Evolutionary conservation across 2,797 vertebrate genomes (phyloP).

Genomic region (Eleutherodactylus coqui): DNA sequence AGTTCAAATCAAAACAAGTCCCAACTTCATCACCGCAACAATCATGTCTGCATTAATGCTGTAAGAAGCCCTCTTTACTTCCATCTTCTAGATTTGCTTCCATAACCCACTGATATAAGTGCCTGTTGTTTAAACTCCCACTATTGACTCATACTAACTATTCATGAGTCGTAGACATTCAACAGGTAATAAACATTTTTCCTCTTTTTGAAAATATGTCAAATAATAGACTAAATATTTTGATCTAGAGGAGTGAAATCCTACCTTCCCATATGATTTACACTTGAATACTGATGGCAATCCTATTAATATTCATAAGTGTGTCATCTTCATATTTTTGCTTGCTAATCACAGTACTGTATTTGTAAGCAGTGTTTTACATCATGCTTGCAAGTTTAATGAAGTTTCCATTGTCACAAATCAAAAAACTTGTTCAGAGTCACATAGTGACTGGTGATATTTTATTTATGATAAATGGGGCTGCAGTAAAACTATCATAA

Average conservation of each 20-base stretch:
- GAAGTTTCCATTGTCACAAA: slow-evolving; percentile 45
- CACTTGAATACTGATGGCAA: slow-evolving; percentile 14
- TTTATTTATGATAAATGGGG: slow-evolving; percentile 39
- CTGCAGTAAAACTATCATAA: slow-evolving; percentile 42
- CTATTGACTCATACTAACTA: not conserved
- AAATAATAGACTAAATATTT: not conserved
- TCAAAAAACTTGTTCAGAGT: slow-evolving; percentile 42
- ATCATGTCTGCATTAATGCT: too few species aligned
- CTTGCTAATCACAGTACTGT: slow-evolving; percentile 28
- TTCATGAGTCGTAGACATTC: not conserved
- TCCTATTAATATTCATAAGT: slow-evolving; percentile 27
- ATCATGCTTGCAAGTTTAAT: slow-evolving; percentile 41
- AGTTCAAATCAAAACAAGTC: too few species aligned
- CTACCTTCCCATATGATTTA: not conserved
- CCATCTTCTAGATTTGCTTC: not conserved
- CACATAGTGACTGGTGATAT: slow-evolving; percentile 50
- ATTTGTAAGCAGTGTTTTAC: slow-evolving; percentile 41
- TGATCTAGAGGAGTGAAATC: not conserved
- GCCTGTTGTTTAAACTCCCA: not conserved
- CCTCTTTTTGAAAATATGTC: not conserved
- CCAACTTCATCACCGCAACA: too few species aligned
- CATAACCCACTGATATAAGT: not conserved
- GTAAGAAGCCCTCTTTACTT: too few species aligned
- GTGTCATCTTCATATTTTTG: slow-evolving; percentile 4
- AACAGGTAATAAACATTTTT: not conserved